These are phyloP conservation scores for Lepus europaeus DNA, from an alignment of 2,113 vertebrate genomes.

Conservation along the genomic window DNA sequence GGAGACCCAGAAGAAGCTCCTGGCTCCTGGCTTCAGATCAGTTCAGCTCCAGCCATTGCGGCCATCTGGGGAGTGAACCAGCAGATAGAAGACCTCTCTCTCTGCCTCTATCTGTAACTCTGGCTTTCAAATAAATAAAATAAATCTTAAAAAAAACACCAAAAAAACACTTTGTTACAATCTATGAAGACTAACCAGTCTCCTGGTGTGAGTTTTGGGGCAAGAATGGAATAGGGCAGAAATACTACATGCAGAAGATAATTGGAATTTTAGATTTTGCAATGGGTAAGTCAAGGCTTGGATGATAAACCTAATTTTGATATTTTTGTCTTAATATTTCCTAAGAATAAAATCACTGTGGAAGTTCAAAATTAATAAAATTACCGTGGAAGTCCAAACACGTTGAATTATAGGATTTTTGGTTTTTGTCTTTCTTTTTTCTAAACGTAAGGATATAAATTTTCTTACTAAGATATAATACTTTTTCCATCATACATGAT, in stretches of 20 bases:
- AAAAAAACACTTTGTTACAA: not conserved
- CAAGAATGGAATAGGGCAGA: not conserved
- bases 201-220: not conserved
- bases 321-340: slow-evolving; percentile 42
- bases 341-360: slow-evolving; percentile 47
- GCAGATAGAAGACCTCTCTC: too few relatives aligned
- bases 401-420: slow-evolving; percentile 21
- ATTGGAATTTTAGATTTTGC: slow-evolving; percentile 14
- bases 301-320: slow-evolving; percentile 48
- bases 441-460: not conserved
- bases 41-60: too few relatives aligned
- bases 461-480: not conserved
- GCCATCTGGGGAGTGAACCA: too few relatives aligned
- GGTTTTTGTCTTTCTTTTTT: slow-evolving; percentile 29
- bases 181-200: not conserved
- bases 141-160: too few relatives aligned
- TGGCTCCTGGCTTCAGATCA: too few relatives aligned
- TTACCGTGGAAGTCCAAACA: not conserved
- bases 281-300: not conserved
- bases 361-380: slow-evolving; percentile 50
- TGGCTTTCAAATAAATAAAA: too few relatives aligned
- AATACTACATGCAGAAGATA: not conserved
- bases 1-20: too few relatives aligned
- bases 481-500: not conserved
- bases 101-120: too few relatives aligned